Evolutionary conservation across 2,888 invertebrate species (phyloP), one percentile per base, ranked within the genome.

Genomic region (Autographa gamma): DNA sequence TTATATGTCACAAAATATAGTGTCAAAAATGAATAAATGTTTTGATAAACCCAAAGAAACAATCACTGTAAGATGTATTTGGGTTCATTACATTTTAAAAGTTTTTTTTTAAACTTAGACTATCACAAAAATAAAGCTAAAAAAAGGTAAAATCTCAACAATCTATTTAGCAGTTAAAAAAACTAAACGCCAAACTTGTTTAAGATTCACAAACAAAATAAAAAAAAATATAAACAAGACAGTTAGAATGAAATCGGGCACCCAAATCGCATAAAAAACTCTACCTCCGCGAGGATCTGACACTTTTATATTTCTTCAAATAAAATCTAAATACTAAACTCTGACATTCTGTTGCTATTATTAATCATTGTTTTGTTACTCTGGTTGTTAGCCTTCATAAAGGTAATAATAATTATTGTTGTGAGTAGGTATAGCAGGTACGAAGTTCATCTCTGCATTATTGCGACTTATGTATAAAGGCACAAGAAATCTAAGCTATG

Each of bases 221-320:
- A 25, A 69, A 65, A n/a, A 69, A 52, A n/a, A 19, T 54, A 19
- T 19, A 56, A 73, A 71, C 63, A 18, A 25, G 73, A 73, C 74
- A 58, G 63, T 67, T 73, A 71, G n/a, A 63, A 62, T 54, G 18
- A 71, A 56, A 63, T 34, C 7, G 9, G 38, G 32, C 14, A 73
- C 70, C 65, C 65, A 71, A 71, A 78, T 60, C 69, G n/a, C 54
- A 67, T 73, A 58, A 71, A 67, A 73, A 77, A 80, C 80, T 81
- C 68, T 48, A 58, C 60, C 16, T 69, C 58, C 31, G 63, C 63
- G 60, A 76, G 69, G 32, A 41, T 70, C 71, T 71, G 73, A 74
- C 81, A 74, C 54, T 76, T 80, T 76, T 66, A 67, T 63, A 60
- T 52, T 60, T 69, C 69, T 63, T 31, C 41, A 69, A 72, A 79